phyloP scores from a whole-genome alignment of 2,888 invertebrate genomes.

The Dasypolia templi region DNA sequence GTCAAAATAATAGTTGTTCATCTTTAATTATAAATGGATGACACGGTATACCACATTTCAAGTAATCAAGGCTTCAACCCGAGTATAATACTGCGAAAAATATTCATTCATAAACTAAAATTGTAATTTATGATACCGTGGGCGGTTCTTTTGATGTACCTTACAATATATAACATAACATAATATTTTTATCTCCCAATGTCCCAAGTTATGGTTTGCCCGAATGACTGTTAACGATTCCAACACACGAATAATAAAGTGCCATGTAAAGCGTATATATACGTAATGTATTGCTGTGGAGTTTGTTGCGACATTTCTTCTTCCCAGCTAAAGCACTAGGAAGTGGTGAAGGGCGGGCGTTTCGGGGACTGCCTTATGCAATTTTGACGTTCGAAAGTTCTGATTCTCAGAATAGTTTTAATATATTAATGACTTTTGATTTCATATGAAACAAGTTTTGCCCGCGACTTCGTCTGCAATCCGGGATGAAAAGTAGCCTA shows the following conservation, averaged over 20 bases:
- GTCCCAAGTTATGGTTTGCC: slow-evolving; percentile 10
- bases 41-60: slow-evolving; percentile 44
- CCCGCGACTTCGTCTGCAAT: too few species aligned
- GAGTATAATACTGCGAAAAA: slow-evolving; percentile 34
- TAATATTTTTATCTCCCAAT: slow-evolving; percentile 18
- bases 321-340: background rate
- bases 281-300: background rate
- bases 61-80: slow-evolving; percentile 44
- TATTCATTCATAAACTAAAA: slow-evolving; percentile 49
- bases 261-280: background rate
- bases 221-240: background rate
- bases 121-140: slow-evolving; percentile 43
- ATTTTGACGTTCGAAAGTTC: background rate
- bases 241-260: slow-evolving; percentile 14
- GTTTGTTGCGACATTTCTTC: background rate
- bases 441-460: too few species aligned
- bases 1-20: slow-evolving; percentile 33
- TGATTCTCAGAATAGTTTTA: background rate
- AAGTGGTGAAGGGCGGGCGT: too few species aligned
- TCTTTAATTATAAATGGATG: slow-evolving; percentile 40
- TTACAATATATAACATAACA: slow-evolving; percentile 29
- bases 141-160: slow-evolving; percentile 43
- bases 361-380: background rate
- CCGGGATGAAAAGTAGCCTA: too few species aligned
- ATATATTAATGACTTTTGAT: too few species aligned